phyloP scores from a whole-genome alignment of 2,888 invertebrate genomes.

The Eupithecia pulchellata region DNA sequence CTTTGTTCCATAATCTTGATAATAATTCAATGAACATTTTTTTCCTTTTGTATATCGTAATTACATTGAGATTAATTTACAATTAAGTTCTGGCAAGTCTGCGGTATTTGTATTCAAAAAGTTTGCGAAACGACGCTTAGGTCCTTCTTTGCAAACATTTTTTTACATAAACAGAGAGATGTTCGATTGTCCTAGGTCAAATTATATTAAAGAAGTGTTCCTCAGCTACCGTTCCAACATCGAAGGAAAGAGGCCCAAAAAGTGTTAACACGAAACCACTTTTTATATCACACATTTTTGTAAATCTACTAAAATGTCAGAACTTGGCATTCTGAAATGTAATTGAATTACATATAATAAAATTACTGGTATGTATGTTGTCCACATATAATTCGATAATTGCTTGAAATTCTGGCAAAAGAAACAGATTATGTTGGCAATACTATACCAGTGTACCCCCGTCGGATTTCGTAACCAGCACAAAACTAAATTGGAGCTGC shows the following conservation, averaged over 20 bases:
- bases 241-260: neutral
- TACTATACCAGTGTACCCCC: conserved; percentile 2
- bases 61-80: conserved; percentile 39
- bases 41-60: conserved; percentile 46
- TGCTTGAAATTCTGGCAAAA: conserved; percentile 16
- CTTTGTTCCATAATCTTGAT: conserved; percentile 64
- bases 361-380: conserved; percentile 3
- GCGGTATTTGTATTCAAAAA: neutral
- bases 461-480: conserved; percentile 21
- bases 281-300: neutral
- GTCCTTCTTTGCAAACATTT: neutral
- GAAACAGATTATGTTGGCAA: conserved; percentile 24
- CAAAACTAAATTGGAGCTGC: conserved; percentile 27
- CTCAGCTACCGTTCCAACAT: neutral
- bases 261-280: neutral
- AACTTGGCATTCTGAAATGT: conserved; percentile 12
- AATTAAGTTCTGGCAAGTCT: neutral
- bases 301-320: conserved; percentile 6
- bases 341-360: conserved; percentile 14
- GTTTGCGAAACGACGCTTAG: neutral
- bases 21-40: conserved; percentile 60
- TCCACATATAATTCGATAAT: conserved; percentile 9
- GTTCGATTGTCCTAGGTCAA: neutral
- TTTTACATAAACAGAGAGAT: neutral
- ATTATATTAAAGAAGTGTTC: neutral